Evolutionary conservation across 2,113 vertebrate species (phyloP).

Genomic region (Leuciscus idus): DNA sequence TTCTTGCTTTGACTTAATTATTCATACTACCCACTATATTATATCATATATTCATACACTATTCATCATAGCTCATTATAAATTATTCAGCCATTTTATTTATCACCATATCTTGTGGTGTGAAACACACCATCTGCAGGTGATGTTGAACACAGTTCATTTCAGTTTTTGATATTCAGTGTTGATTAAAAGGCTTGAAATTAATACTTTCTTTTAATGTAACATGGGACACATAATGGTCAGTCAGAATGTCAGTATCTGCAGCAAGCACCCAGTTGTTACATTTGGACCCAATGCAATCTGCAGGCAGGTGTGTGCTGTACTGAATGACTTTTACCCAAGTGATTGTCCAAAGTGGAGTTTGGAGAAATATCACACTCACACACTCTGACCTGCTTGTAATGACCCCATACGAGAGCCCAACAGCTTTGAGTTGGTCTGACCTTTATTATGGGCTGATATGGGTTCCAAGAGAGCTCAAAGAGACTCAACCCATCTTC

Average conservation of each 20-base stretch:
- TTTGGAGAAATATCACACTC: not conserved
- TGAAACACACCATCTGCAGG: constrained; percentile 43
- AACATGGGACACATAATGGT: not conserved
- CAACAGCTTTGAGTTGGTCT: not conserved
- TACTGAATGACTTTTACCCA: not conserved
- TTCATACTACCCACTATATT: not conserved
- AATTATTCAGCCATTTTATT: constrained; percentile 30
- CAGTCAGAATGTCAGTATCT: not conserved
- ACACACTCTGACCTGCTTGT: constrained; percentile 12
- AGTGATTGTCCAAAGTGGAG: not conserved
- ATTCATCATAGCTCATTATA: constrained; percentile 28
- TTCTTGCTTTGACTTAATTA: not conserved
- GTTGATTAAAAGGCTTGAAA: constrained; percentile 16
- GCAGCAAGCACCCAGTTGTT: not conserved
- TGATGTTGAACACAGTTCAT: not conserved
- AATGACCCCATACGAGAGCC: constrained; percentile 37
- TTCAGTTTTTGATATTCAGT: constrained; percentile 39
- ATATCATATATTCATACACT: not conserved
- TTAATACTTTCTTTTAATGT: not conserved
- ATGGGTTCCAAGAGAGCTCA: not conserved
- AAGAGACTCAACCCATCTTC: not conserved
- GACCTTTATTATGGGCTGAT: constrained; percentile 1
- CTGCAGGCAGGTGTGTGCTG: not conserved
- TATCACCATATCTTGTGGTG: constrained; percentile 21
- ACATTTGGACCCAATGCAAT: not conserved